Evolutionary conservation across 2,113 vertebrate genomes (phyloP).

Genomic region (Tetrao urogallus): DNA sequence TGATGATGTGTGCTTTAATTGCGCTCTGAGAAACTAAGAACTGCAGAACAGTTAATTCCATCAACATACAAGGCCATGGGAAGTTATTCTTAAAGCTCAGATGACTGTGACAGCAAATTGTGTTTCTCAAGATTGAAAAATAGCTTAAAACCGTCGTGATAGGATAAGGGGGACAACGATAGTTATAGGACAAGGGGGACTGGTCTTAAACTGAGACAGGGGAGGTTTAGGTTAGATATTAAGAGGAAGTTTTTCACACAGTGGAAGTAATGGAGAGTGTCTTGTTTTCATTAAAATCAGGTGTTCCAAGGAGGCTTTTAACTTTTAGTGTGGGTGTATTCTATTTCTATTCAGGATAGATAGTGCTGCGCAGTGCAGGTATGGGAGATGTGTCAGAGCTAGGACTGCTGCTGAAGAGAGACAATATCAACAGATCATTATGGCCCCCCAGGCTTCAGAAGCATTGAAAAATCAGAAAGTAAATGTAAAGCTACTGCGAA

Average conservation of each 20-base stretch:
- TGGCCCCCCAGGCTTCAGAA: not conserved
- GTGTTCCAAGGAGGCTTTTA: not conserved
- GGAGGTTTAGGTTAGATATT: too few species aligned
- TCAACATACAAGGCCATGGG: not conserved
- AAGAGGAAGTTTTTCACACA: too few species aligned
- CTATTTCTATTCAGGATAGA: not conserved
- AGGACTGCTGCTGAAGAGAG: not conserved
- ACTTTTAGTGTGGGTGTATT: not conserved
- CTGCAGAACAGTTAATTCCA: not conserved
- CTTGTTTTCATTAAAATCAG: not conserved
- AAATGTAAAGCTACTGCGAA: not conserved
- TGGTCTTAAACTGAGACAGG: too few species aligned
- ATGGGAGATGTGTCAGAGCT: not conserved
- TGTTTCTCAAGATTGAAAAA: not conserved
- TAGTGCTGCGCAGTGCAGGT: not conserved
- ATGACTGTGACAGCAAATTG: not conserved
- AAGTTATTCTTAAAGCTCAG: not conserved
- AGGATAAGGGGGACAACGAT: too few species aligned
- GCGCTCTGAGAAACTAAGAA: not conserved
- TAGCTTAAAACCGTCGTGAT: not conserved
- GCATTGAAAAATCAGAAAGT: not conserved
- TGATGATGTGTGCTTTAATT: not conserved
- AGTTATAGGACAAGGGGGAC: too few species aligned
- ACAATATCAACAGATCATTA: not conserved
- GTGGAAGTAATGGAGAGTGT: not conserved